Evolutionary conservation across 2,113 vertebrate species (phyloP).

Genomic region (Cichladusa arquata): DNA sequence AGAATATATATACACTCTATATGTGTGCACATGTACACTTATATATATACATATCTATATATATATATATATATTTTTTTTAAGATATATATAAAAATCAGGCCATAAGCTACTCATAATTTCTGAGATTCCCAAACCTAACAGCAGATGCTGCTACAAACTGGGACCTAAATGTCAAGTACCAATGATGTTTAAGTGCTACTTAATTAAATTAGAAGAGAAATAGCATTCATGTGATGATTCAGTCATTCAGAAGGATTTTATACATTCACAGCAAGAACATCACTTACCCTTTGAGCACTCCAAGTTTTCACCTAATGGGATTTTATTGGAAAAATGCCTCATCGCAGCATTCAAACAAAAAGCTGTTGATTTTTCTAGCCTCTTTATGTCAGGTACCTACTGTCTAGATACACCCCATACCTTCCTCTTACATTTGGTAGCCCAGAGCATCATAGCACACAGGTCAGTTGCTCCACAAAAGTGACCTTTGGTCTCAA

Average conservation of each 20-base stretch:
- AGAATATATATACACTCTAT: not conserved
- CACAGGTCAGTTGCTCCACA: not conserved
- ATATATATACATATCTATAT: not conserved
- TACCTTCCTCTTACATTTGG: not conserved
- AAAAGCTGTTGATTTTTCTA: not conserved
- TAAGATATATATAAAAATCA: not conserved
- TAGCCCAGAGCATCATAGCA: not conserved
- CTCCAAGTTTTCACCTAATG: not conserved
- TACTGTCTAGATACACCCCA: not conserved
- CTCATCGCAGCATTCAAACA: not conserved
- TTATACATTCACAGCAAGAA: not conserved
- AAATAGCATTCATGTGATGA: not conserved
- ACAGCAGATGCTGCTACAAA: not conserved
- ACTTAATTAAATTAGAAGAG: constrained; percentile 18
- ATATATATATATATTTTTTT: not conserved
- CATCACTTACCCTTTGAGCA: not conserved
- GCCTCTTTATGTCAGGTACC: not conserved
- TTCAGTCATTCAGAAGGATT: not conserved
- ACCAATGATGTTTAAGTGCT: not conserved
- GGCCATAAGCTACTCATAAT: not conserved
- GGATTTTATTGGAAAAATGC: not conserved
- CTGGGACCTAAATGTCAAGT: constrained; percentile 32
- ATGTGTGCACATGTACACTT: not conserved
- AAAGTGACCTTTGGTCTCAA: not conserved
- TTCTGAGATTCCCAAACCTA: not conserved